Evolutionary conservation across 1,140 invertebrate species (phyloP).

Genomic region (Drosophila kurseongensis): DNA sequence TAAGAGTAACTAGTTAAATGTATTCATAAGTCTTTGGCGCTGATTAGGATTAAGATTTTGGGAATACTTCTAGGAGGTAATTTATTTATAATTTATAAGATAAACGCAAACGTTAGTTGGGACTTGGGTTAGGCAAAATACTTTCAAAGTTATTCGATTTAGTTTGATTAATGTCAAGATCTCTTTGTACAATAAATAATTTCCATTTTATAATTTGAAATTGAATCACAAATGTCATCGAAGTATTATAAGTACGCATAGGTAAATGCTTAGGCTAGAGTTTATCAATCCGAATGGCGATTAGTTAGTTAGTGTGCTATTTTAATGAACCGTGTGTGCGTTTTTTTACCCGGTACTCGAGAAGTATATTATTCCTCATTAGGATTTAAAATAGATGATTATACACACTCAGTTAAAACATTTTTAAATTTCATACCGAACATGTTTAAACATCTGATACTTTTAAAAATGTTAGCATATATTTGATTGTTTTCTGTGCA

Average conservation of each 20-base stretch:
- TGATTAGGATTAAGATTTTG: slow-evolving; percentile 64
- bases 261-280: slow-evolving; percentile 64
- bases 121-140: slow-evolving; percentile 58
- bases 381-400: no score
- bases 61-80: slow-evolving; percentile 50
- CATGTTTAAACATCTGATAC: no score
- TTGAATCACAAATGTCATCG: slow-evolving; percentile 78
- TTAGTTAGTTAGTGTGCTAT: slow-evolving; percentile 51
- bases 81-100: slow-evolving; percentile 43
- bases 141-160: slow-evolving; percentile 67
- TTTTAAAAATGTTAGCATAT: no score
- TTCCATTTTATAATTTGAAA: slow-evolving; percentile 66
- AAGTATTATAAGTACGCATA: slow-evolving; percentile 61
- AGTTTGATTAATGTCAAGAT: slow-evolving; percentile 47
- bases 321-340: slow-evolving; percentile 26
- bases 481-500: no score
- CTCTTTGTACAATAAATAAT: slow-evolving; percentile 59
- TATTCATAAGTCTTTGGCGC: slow-evolving; percentile 76
- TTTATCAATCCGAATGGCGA: slow-evolving; percentile 43
- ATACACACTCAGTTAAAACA: no score
- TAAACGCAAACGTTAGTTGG: slow-evolving; percentile 60
- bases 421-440: no score
- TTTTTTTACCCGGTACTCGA: slow-evolving; percentile 3
- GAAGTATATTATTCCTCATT: no score
- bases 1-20: slow-evolving; percentile 46